Conservation (phyloP, 2,888 invertebrate genomes). For the Stomorhina lunata region DNA sequence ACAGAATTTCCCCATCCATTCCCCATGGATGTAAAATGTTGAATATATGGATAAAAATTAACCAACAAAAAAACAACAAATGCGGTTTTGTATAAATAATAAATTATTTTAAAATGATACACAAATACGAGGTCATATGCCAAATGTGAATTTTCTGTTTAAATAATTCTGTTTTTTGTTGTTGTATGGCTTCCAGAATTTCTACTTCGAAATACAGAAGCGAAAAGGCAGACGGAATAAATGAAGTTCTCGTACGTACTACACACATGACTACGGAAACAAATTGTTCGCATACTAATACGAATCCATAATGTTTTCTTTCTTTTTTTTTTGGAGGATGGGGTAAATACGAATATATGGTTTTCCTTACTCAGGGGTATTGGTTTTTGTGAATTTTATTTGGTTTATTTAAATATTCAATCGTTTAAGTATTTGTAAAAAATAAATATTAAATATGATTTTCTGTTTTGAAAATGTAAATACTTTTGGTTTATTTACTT, state of each 20-base stretch:
- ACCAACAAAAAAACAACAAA: background rate
- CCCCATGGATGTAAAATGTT: conserved; percentile 3
- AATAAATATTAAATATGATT: background rate
- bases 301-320: background rate
- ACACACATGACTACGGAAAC: conserved; percentile 7
- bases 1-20: background rate
- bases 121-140: conserved; percentile 25
- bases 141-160: conserved; percentile 13
- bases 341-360: background rate
- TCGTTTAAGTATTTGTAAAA: background rate
- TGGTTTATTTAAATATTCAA: background rate
- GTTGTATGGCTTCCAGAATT: background rate
- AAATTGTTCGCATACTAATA: conserved; percentile 3
- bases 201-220: background rate
- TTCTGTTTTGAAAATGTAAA: background rate
- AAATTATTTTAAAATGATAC: conserved; percentile 22
- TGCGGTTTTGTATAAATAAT: conserved; percentile 26
- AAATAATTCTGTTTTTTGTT: background rate
- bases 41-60: background rate
- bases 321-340: background rate
- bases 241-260: no score
- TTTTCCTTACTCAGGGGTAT: conserved; percentile 1
- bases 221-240: background rate
- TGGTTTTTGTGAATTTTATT: conserved; percentile 3
- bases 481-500: background rate